Conservation (phyloP, 2,113 vertebrate species). For the Suricata suricatta region DNA sequence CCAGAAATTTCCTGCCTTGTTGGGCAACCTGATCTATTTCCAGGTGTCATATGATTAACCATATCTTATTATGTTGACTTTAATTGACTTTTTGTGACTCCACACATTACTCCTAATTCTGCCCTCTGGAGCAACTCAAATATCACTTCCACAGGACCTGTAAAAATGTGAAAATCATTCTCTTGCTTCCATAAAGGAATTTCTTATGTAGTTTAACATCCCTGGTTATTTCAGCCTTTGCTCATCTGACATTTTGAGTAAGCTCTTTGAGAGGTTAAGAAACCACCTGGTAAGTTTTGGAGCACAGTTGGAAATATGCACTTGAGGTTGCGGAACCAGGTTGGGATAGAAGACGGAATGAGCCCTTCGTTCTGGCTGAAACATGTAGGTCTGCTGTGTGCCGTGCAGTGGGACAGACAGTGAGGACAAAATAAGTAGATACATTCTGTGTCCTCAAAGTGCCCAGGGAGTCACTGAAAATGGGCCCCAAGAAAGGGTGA, state of each 20-base stretch:
- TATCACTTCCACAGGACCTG: background rate
- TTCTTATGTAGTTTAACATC: background rate
- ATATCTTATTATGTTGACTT: background rate
- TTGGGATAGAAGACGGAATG: background rate
- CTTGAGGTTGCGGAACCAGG: background rate
- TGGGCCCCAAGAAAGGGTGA: background rate
- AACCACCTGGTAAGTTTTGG: background rate
- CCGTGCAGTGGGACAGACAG: background rate
- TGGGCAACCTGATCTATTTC: background rate
- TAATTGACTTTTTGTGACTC: background rate
- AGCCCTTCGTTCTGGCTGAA: rapidly evolving
- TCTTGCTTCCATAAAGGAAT: background rate
- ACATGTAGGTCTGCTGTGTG: background rate
- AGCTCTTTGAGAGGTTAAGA: background rate
- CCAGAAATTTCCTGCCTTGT: background rate
- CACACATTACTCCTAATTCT: background rate
- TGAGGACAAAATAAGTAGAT: background rate
- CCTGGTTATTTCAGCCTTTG: background rate
- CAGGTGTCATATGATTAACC: background rate
- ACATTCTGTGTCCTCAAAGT: background rate
- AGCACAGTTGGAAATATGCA: background rate
- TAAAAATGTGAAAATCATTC: background rate
- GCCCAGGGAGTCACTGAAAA: background rate
- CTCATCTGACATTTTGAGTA: background rate
- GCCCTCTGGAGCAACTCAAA: background rate